Base-by-base conservation (phyloP, 1,140 invertebrate species). In the Lineus longissimus region DNA sequence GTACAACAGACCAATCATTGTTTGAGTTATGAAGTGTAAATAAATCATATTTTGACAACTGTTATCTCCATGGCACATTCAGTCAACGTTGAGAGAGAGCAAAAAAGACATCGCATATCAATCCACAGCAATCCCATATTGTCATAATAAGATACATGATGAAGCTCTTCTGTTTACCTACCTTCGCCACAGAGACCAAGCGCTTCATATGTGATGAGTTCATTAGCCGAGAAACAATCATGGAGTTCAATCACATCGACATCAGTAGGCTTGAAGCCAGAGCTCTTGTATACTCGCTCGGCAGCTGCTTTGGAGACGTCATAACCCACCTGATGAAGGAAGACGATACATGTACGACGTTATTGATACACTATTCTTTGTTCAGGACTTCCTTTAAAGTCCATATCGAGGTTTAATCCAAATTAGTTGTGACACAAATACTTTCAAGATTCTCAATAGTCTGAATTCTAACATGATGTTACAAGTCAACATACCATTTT, bases 201-300 rank as follows among this genome's bases (percentile, higher is more conserved):
- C 1, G 94, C 95, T 85, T 99, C 96, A 74, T 99, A 99, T 2
- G 94, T 97, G 7, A 99, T 91, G 30, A 99, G 82, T 76, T 99
- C 97, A 83, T 99, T 99, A 6, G 92, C 89, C 4, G 95, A 95
- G 83, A 99, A 99, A 82, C 97, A 99, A 79, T 99, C 97, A 74
- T 99, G 97, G n/a, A 98, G 84, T 80, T 99, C 97, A n/a, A 99
- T 87, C 0, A 99, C 95, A 83, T 98, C 86, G 1, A 98, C 90
- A 77, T 97, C 91, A 11, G 83, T 83, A 1, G 93, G 90, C 56
- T 82, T 87, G 22, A 89, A 85, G 13, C 87, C 81, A 79, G 64
- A 2, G 76, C 93, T 90, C n/a, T 84, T 76, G 70, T 93, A 98
- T 0, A 93, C 77, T 55, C 87, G 87, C 57, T 91, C 86, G 0